Conservation (phyloP, 2,797 vertebrate species). For the Tiaroga cobitis region DNA sequence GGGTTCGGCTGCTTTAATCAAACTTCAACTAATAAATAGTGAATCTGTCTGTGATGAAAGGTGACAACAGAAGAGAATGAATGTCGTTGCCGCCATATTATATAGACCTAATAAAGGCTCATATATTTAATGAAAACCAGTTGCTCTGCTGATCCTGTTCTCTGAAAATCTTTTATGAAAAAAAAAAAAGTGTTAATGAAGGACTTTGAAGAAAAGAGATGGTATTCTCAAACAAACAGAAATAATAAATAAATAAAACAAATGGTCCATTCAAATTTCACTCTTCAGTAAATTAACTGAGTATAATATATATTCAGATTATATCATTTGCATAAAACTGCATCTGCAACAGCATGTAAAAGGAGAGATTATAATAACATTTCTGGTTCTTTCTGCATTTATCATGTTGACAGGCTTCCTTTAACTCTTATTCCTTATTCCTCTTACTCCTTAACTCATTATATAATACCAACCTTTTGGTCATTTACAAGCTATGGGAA, state of each 20-base stretch:
- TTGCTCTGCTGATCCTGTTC: conserved; percentile 31
- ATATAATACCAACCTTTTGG: conserved; percentile 40
- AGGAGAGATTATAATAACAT: conserved; percentile 52
- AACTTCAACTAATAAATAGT: conserved; percentile 54
- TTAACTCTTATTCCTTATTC: too few species aligned
- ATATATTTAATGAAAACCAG: conserved; percentile 57
- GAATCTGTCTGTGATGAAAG: conserved; percentile 50
- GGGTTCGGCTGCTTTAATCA: conserved; percentile 38
- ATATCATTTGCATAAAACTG: conserved; percentile 53
- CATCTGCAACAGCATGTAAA: conserved; percentile 49
- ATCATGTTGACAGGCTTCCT: conserved; percentile 50
- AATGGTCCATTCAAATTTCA: conserved; percentile 42
- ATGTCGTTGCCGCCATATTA: conserved; percentile 45
- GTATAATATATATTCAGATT: conserved; percentile 45
- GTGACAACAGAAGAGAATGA: conserved; percentile 46
- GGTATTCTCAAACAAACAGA: conserved; percentile 39
- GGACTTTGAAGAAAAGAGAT: conserved; percentile 29
- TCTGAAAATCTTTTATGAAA: conserved; percentile 34
- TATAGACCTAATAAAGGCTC: conserved; percentile 54
- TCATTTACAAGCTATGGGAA: conserved; percentile 20
- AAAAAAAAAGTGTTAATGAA: conserved; percentile 43
- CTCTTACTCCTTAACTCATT: too few species aligned
- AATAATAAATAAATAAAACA: neutral
- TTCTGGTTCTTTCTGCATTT: conserved; percentile 48
- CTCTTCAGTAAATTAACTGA: conserved; percentile 43